phyloP scores from a whole-genome alignment of 2,113 vertebrate genomes.

The Oxyruncus cristatus region DNA sequence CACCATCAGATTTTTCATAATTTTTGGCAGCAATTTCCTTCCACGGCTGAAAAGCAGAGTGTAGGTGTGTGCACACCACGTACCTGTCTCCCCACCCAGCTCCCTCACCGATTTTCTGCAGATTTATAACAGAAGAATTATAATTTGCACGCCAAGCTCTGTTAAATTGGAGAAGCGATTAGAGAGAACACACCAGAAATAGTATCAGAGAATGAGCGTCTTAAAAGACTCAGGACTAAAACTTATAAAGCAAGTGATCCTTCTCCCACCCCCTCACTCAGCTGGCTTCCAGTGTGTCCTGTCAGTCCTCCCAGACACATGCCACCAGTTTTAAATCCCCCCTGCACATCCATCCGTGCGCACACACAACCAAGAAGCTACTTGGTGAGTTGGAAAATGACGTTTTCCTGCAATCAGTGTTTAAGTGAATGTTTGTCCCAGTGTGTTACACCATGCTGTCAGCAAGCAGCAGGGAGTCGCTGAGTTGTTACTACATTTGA shows the following conservation, averaged over 20 bases:
- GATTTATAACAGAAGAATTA: background rate
- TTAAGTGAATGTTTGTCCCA: constrained; percentile 87
- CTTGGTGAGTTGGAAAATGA: constrained; percentile 66
- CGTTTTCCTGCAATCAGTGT: constrained; percentile 81
- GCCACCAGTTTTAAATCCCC: background rate
- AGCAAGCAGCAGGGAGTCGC: constrained; percentile 77
- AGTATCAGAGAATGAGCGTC: background rate
- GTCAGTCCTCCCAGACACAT: background rate
- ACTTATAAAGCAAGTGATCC: constrained; percentile 21
- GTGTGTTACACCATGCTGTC: constrained; percentile 79
- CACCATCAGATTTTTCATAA: background rate
- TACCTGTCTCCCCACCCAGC: background rate
- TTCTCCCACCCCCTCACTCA: background rate
- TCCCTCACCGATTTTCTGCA: background rate
- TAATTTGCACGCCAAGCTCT: background rate
- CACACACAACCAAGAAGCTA: background rate
- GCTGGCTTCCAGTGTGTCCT: background rate
- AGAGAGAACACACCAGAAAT: constrained; percentile 2
- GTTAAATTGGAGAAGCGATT: background rate
- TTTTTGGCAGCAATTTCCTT: background rate
- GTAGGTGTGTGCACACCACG: background rate
- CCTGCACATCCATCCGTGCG: background rate
- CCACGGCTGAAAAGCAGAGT: background rate
- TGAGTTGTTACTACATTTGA: constrained; percentile 86
- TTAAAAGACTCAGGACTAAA: constrained; percentile 1